Evolutionary conservation across 2,113 vertebrate species (phyloP).

Genomic region (Fulmarus glacialis): DNA sequence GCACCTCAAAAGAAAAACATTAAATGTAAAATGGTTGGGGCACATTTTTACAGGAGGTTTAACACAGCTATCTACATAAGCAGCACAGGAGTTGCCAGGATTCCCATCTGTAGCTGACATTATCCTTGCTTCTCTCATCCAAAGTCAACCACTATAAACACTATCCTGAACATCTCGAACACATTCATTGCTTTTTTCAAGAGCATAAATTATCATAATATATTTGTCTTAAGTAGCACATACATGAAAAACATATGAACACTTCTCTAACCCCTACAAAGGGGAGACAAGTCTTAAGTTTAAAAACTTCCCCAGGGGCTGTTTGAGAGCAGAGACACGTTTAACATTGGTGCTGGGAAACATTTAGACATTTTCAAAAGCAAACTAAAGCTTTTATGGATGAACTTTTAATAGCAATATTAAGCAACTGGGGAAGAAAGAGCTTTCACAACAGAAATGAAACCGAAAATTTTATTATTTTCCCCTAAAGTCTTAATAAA

Average conservation of each 20-base stretch:
- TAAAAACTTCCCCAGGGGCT: neutral
- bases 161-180: neutral
- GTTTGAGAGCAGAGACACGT: neutral
- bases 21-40: neutral
- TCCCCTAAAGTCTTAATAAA: slow-evolving; percentile 50
- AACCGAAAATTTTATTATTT: slow-evolving; percentile 46
- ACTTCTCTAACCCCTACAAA: neutral
- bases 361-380: neutral
- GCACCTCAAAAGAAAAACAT: neutral
- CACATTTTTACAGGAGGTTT: neutral
- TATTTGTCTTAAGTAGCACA: neutral
- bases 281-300: neutral
- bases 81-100: neutral
- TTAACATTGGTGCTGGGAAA: neutral
- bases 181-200: neutral
- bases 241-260: neutral
- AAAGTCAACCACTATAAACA: neutral
- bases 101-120: neutral
- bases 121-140: neutral
- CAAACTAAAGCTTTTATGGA: neutral
- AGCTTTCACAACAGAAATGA: slow-evolving; percentile 7
- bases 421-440: neutral
- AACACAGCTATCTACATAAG: neutral
- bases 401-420: neutral
- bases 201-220: neutral